Percentiles rank a stretch among this genome's conserved stretches.
Conservation (phyloP, 2,113 vertebrate species). For the Pleuronectes platessa region DNA sequence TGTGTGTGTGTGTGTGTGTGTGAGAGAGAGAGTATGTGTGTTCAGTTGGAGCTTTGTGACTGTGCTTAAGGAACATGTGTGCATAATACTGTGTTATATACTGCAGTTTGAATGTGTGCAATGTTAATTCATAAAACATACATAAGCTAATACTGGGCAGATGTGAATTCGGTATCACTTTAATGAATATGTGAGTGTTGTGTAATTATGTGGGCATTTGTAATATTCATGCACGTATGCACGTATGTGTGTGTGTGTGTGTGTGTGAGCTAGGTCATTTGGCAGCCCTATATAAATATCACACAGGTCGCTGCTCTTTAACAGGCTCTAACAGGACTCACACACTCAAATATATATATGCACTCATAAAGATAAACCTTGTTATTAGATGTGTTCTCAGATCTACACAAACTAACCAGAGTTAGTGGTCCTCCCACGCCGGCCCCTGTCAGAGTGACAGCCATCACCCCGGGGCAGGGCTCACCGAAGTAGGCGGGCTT, state of each 20-base stretch:
- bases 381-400: slow-evolving; percentile 51
- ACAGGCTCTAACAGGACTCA: slow-evolving; percentile 63
- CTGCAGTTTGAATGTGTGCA: slow-evolving; percentile 1
- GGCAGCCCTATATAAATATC: slow-evolving; percentile 78
- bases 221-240: slow-evolving; percentile 37
- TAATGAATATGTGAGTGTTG: slow-evolving; percentile 41
- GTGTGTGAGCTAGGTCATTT: slow-evolving; percentile 71
- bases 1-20: slow-evolving; percentile 32
- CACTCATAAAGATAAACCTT: slow-evolving; percentile 61
- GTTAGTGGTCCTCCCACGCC: slow-evolving; percentile 53
- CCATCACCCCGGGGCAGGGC: slow-evolving; percentile 76
- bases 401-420: slow-evolving; percentile 69
- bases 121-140: slow-evolving; percentile 26
- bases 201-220: slow-evolving; percentile 51
- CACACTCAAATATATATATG: slow-evolving; percentile 25
- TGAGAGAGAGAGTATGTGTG: not conserved
- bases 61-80: slow-evolving; percentile 27
- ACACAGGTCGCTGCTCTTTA: slow-evolving; percentile 74
- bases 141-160: slow-evolving; percentile 35
- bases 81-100: not conserved
- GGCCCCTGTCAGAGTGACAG: slow-evolving; percentile 72
- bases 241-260: slow-evolving; percentile 28
- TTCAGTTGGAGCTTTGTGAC: slow-evolving; percentile 14
- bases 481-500: slow-evolving; percentile 72
- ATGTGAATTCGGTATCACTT: slow-evolving; percentile 37